These are phyloP conservation scores for Ascidia mentula DNA, from an alignment of 23 tunicate genomes.

Conservation along the genomic window DNA sequence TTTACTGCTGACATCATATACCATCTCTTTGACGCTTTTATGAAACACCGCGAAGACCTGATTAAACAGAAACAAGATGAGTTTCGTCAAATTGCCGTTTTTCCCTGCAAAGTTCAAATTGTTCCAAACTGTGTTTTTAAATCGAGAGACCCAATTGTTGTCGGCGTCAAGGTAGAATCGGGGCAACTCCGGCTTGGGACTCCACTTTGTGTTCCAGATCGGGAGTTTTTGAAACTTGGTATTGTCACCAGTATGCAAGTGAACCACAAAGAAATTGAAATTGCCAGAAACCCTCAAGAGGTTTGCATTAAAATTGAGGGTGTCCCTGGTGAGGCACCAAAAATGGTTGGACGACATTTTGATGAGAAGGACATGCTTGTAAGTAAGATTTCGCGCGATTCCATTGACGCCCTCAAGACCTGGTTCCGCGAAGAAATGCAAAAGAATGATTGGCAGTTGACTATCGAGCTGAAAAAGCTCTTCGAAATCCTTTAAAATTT, in stretches of 20 bases:
- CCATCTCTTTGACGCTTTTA: conserved; percentile 86
- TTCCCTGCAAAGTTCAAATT: conserved; percentile 83
- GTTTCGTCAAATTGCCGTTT: conserved; percentile 69
- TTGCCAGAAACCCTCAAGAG: conserved; percentile 79
- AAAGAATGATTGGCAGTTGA: conserved; percentile 90
- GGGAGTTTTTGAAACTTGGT: conserved; percentile 60
- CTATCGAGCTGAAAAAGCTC: conserved; percentile 81
- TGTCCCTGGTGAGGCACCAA: conserved; percentile 93
- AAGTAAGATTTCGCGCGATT: conserved; percentile 84
- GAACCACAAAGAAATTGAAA: conserved; percentile 81
- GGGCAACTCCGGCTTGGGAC: conserved; percentile 81
- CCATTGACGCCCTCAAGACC: conserved; percentile 71
- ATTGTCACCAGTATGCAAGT: conserved; percentile 72
- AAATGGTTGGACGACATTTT: conserved; percentile 98
- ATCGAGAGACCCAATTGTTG: conserved; percentile 89
- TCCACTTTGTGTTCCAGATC: conserved; percentile 63
- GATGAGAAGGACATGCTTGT: conserved; percentile 56
- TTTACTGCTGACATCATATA: conserved; percentile 97
- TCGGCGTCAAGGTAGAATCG: conserved; percentile 85
- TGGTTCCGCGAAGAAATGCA: conserved; percentile 98
- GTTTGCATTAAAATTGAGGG: conserved; percentile 96
- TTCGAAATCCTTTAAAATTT: conserved; percentile 87
- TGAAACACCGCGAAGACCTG: conserved; percentile 82
- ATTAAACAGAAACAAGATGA: conserved; percentile 89
- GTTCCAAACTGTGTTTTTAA: conserved; percentile 88